These are phyloP conservation scores for Fulmarus glacialis DNA, from an alignment of 2,113 vertebrate genomes.

Conservation along the genomic window DNA sequence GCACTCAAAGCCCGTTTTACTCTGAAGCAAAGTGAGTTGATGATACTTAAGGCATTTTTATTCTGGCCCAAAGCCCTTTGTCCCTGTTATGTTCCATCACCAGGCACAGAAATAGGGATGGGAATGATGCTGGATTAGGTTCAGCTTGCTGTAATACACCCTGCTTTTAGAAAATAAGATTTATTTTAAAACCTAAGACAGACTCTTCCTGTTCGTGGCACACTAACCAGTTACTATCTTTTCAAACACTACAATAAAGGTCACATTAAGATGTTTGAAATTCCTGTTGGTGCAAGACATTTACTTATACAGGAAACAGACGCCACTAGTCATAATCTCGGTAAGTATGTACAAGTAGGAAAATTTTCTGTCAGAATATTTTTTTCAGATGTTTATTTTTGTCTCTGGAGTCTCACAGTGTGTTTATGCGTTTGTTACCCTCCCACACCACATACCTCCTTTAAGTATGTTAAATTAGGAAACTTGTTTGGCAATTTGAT, in stretches of 20 bases:
- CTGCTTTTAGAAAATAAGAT: not conserved
- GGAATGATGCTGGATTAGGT: not conserved
- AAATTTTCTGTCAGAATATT: not conserved
- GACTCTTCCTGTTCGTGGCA: not conserved
- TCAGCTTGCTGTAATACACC: not conserved
- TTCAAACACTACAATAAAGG: conserved; percentile 72
- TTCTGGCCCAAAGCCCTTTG: not conserved
- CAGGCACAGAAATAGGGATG: not conserved
- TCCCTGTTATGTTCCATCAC: not conserved
- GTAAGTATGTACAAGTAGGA: conserved; percentile 71
- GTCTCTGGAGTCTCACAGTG: not conserved
- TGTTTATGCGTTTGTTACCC: not conserved
- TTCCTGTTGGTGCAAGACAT: conserved; percentile 92
- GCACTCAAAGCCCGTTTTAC: not conserved
- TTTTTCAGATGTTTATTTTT: conserved; percentile 16
- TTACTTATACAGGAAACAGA: conserved; percentile 92
- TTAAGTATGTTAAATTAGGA: not conserved
- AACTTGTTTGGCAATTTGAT: not conserved
- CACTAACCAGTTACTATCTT: conserved; percentile 1
- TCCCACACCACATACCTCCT: not conserved
- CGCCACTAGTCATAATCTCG: conserved; percentile 84
- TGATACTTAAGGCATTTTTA: not conserved
- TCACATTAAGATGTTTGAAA: conserved; percentile 93
- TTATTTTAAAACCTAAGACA: not conserved
- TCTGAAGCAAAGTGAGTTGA: not conserved